Conservation (phyloP, 2,888 invertebrate genomes). For the Plagodis dolabraria region DNA sequence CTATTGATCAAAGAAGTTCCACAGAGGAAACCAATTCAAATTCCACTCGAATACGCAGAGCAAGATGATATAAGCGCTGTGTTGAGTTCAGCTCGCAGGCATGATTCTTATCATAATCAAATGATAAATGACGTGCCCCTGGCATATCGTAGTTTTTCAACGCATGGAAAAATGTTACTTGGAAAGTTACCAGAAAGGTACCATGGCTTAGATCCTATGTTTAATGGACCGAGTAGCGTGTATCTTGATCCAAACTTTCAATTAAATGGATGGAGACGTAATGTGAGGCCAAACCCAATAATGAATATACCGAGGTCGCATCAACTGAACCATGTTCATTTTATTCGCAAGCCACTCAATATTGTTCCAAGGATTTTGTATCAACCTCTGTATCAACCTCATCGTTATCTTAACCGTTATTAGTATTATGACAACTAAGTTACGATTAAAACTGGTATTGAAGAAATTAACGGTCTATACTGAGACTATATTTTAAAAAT, state of each 20-base stretch:
- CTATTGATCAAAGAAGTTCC: conserved; percentile 20
- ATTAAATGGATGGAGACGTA: conserved; percentile 25
- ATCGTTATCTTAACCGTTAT: not conserved
- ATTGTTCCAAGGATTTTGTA: conserved; percentile 33
- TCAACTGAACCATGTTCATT: conserved; percentile 27
- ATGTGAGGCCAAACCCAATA: conserved; percentile 19
- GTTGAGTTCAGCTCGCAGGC: conserved; percentile 11
- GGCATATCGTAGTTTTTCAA: conserved; percentile 8
- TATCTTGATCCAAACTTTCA: conserved; percentile 24
- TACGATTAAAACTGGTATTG: too few relatives aligned
- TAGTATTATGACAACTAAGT: too few relatives aligned
- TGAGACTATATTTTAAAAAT: too few relatives aligned
- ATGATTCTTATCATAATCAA: conserved; percentile 14
- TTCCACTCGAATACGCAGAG: not conserved
- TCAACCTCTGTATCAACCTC: conserved; percentile 25
- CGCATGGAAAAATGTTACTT: conserved; percentile 8
- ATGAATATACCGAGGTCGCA: conserved; percentile 26
- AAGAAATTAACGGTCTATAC: too few relatives aligned
- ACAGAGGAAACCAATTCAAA: conserved; percentile 8
- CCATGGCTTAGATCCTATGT: conserved; percentile 12
- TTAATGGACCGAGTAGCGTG: conserved; percentile 11
- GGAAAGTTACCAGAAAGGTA: conserved; percentile 19
- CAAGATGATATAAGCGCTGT: conserved; percentile 3
- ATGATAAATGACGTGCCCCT: conserved; percentile 19
- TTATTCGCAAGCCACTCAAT: conserved; percentile 30